Percentiles rank a stretch among this genome's conserved stretches.
phyloP scores from a whole-genome alignment of 2,113 vertebrate genomes.

The Chinchilla lanigera region DNA sequence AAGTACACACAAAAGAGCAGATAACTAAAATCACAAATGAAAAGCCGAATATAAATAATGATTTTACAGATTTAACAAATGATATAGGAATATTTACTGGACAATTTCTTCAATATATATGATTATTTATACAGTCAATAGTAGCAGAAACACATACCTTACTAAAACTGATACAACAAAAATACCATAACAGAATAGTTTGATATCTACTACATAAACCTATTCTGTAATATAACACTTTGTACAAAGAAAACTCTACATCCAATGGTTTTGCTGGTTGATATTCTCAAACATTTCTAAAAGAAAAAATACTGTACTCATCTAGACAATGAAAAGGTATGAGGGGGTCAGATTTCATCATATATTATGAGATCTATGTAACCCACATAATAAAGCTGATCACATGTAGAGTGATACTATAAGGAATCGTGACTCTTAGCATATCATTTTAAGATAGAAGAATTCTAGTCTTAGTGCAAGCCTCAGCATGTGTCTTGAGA shows the following conservation, averaged over 20 bases:
- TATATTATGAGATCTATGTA: neutral
- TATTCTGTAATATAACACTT: neutral
- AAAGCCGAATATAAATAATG: neutral
- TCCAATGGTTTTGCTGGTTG: neutral
- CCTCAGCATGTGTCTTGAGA: too few species aligned
- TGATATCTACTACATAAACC: neutral
- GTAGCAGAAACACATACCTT: neutral
- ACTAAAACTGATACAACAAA: neutral
- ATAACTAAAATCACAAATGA: neutral
- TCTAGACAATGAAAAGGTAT: neutral
- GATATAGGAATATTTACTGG: neutral
- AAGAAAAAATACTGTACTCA: neutral
- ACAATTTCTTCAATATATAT: neutral
- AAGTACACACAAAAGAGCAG: neutral
- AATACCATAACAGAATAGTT: neutral
- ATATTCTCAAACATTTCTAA: neutral
- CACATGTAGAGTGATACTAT: neutral
- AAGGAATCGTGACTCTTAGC: too few species aligned
- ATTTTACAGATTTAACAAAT: neutral
- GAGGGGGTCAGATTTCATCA: neutral
- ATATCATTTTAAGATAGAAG: too few species aligned
- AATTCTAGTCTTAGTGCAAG: too few species aligned
- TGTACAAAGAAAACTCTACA: neutral
- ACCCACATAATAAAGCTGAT: neutral
- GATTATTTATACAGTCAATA: neutral